Evolutionary conservation across 2,797 vertebrate genomes (phyloP).

Genomic region (Melanotaenia nigrans): DNA sequence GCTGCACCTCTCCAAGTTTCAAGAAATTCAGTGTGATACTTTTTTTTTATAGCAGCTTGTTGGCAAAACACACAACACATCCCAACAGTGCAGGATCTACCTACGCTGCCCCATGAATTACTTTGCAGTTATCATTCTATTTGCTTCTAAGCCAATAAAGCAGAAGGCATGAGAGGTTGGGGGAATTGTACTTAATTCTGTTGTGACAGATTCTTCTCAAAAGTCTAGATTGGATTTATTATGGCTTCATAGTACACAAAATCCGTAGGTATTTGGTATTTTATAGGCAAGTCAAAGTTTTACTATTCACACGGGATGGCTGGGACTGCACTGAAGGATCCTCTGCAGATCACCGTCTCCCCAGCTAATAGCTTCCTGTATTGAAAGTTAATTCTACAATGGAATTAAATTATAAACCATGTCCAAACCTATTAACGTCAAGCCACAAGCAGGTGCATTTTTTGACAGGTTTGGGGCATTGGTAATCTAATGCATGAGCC

Average conservation of each 20-base stretch:
- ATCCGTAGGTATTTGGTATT: slow-evolving; percentile 57
- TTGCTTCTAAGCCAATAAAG: slow-evolving; percentile 40
- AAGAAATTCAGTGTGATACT: neutral
- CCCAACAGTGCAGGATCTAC: neutral
- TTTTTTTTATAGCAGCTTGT: neutral
- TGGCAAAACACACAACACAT: neutral
- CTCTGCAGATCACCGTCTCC: slow-evolving; percentile 53
- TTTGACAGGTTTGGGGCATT: slow-evolving; percentile 75
- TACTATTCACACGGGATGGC: slow-evolving; percentile 68
- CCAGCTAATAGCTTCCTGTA: slow-evolving; percentile 69
- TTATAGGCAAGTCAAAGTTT: slow-evolving; percentile 67
- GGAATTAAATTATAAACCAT: slow-evolving; percentile 84
- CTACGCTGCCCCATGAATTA: slow-evolving; percentile 19
- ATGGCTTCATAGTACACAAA: slow-evolving; percentile 54
- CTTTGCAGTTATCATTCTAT: slow-evolving; percentile 37
- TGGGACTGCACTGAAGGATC: slow-evolving; percentile 29
- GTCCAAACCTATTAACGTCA: slow-evolving; percentile 85
- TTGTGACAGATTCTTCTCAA: slow-evolving; percentile 61
- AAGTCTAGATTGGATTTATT: slow-evolving; percentile 68
- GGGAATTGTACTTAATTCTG: slow-evolving; percentile 52
- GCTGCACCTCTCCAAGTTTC: neutral
- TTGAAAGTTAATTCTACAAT: slow-evolving; percentile 79
- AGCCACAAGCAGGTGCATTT: slow-evolving; percentile 75
- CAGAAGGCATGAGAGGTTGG: slow-evolving; percentile 26
- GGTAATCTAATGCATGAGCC: slow-evolving; percentile 75